Evolutionary conservation across 2,888 invertebrate species (phyloP), one percentile per base, ranked within the genome.

Genomic region (Serripes groenlandicus): DNA sequence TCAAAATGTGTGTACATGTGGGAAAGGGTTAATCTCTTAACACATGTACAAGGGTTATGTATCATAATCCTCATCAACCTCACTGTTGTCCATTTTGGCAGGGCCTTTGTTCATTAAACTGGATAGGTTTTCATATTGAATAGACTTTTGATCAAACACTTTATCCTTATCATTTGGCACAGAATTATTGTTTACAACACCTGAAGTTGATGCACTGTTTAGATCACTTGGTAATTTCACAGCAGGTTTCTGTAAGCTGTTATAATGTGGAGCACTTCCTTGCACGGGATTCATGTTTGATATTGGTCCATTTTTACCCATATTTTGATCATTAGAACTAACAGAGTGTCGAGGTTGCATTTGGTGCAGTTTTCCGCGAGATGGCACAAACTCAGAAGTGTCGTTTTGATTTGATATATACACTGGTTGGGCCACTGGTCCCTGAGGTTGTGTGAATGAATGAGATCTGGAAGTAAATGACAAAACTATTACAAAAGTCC

Each of bases 21-120:
- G 15, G 7, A 42, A 42, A 11, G 9, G 15, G 42, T 42, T 42
- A 42, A 42, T 15, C 42, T 42, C 15, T 42, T 42, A 42, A 7
- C 42, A 42, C 42, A 42, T 58, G 4, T n/a, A 62, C 5, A 23
- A 72, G 0, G 30, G 35, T 82, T 77, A 83, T 3, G 83, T 76
- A 73, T 83, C 83, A 64, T 83, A 83, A 58, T 83, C 83, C 62
- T 83, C 83, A 69, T 78, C 72, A 42, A 75, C 81, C 21, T 82
- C 72, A 78, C 58, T 75, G 49, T 71, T 54, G 9, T n/a, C 71
- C 26, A 71, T 35, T 72, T 75, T 81, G 18, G 58, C 35, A 26
- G 79, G 30, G 26, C 75, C 71, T 54, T 42, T 64, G 28, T 77
- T 81, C 85, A 85, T 85, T 23, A 85, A 71, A 42, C 71, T 81